Evolutionary conservation across 1,140 invertebrate genomes (phyloP).

Genomic region (Drosophila varians): DNA sequence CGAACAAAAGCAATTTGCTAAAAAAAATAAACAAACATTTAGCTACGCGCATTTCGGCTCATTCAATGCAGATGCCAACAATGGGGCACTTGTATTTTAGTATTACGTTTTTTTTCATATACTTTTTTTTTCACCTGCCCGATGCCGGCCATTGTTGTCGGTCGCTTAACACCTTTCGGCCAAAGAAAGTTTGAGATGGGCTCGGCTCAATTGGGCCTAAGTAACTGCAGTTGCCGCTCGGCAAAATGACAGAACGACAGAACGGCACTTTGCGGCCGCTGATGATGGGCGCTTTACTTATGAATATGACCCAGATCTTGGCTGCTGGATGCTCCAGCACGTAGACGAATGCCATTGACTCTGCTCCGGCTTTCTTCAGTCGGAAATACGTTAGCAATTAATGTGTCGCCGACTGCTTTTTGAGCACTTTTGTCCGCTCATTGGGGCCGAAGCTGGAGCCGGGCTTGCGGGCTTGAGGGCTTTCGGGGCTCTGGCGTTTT

Average conservation of each 20-base stretch:
- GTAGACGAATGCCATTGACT: slow-evolving; percentile 27
- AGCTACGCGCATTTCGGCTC: slow-evolving; percentile 70
- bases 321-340: slow-evolving; percentile 14
- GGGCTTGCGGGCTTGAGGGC: background rate
- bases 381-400: slow-evolving; percentile 66
- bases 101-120: slow-evolving; percentile 38
- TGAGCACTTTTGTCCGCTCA: slow-evolving; percentile 61
- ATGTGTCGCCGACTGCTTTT: slow-evolving; percentile 66
- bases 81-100: slow-evolving; percentile 35
- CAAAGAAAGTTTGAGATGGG: slow-evolving; percentile 71
- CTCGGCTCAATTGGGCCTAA: slow-evolving; percentile 43
- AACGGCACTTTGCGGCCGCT: slow-evolving; percentile 53
- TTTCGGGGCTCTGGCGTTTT: slow-evolving; percentile 20
- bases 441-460: slow-evolving; percentile 48
- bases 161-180: slow-evolving; percentile 63
- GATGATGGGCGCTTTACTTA: slow-evolving; percentile 71
- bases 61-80: slow-evolving; percentile 56
- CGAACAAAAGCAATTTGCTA: slow-evolving; percentile 74
- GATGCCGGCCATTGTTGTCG: slow-evolving; percentile 44
- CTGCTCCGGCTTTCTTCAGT: slow-evolving; percentile 57
- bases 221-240: slow-evolving; percentile 58
- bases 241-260: slow-evolving; percentile 23
- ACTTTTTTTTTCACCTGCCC: slow-evolving; percentile 49
- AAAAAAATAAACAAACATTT: slow-evolving; percentile 80
- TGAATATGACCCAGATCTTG: slow-evolving; percentile 77